Evolutionary conservation across 2,113 vertebrate genomes (phyloP).

Genomic region (Drymodes brunneopygia): DNA sequence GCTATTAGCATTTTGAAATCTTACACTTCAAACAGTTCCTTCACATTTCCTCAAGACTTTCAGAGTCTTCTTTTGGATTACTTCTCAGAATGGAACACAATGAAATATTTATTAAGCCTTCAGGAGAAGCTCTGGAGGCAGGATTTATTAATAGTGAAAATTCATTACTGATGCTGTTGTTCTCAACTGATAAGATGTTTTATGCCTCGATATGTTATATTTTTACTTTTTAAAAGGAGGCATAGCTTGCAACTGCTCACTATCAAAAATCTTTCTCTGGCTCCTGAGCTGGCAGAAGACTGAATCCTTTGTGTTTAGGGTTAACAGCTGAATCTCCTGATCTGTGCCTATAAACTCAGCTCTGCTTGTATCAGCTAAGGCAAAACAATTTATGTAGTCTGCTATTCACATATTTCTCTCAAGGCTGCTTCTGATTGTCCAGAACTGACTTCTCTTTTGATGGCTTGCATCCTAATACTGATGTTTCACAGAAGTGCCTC

Average conservation of each 20-base stretch:
- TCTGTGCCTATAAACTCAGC: not conserved
- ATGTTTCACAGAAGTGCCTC: not conserved
- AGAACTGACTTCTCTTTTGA: not conserved
- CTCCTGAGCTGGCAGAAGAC: not conserved
- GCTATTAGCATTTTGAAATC: not conserved
- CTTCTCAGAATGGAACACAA: not conserved
- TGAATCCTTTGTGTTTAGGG: not conserved
- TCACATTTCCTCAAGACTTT: not conserved
- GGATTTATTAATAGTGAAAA: conserved; percentile 23
- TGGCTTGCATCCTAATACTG: not conserved
- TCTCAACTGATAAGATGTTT: not conserved
- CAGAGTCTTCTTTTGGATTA: not conserved
- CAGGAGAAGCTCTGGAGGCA: not conserved
- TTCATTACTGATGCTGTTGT: not conserved
- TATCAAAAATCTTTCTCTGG: not conserved
- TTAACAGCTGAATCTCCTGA: not conserved
- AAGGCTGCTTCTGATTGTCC: not conserved
- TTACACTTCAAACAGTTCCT: not conserved
- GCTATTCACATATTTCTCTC: not conserved
- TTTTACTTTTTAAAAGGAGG: not conserved
- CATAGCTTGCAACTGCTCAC: not conserved
- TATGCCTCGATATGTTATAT: not conserved
- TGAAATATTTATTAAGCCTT: conserved; percentile 35
- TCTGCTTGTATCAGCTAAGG: not conserved
- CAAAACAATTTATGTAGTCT: not conserved